Evolutionary conservation across 1,140 invertebrate species (phyloP).

Genomic region (Saccostrea cuccullata): DNA sequence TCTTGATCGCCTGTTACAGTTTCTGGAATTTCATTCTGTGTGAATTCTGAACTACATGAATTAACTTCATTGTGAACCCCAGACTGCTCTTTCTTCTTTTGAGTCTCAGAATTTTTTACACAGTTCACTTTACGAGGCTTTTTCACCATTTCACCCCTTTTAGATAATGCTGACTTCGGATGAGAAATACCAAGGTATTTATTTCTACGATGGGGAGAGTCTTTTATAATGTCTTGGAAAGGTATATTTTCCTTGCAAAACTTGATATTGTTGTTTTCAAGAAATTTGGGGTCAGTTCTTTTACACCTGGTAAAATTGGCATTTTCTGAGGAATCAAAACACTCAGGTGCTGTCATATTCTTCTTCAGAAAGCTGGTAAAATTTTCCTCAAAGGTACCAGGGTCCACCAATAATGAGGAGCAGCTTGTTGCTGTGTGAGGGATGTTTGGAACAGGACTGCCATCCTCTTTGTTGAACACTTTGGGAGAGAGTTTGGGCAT

Average conservation of each 20-base stretch:
- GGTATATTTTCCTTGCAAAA: constrained; percentile 26
- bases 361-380: constrained; percentile 9
- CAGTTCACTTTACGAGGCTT: background rate
- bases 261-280: constrained; percentile 29
- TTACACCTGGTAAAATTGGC: constrained; percentile 1
- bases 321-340: constrained; percentile 17
- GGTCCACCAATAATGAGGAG: background rate
- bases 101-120: background rate
- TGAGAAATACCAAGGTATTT: background rate
- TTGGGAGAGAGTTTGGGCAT: constrained; percentile 8
- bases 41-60: background rate
- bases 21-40: background rate
- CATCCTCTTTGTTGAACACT: constrained; percentile 4
- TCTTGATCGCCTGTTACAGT: background rate
- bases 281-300: constrained; percentile 20
- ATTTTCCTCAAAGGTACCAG: background rate
- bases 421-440: background rate
- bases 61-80: background rate
- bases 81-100: background rate
- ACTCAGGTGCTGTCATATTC: background rate
- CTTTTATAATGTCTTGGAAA: constrained; percentile 24
- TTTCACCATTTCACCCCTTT: background rate
- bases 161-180: background rate
- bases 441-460: background rate
- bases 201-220: constrained; percentile 17